Evolutionary conservation across 2,113 vertebrate species (phyloP), one percentile per base, ranked within the genome.

Genomic region (Bostrychus sinensis): DNA sequence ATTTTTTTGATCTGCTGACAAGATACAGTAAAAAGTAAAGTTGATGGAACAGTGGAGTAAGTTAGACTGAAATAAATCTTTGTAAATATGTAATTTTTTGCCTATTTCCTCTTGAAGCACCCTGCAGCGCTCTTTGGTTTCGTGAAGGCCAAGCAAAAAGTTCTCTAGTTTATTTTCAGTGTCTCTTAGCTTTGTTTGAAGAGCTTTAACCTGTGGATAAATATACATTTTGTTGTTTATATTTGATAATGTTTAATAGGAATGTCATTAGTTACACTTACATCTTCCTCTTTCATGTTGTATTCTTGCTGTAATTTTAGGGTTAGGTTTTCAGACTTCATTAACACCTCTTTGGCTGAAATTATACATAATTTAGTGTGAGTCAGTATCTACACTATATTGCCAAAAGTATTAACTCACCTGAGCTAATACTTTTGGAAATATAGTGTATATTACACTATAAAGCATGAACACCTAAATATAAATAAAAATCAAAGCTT

Each of bases 321-420:
- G n/a, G 56, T 92, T 88, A 94, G 81, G 26, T 91, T 88, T 45
- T 94, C 91, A 73, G 85, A 78, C 75, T 94, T 92, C 87, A 95
- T 89, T 62, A 89, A 65, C 72, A 72, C 91, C 80, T 95, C 93
- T 84, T 94, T 96, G 69, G 95, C 96, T 99, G 89, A 60, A 51
- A 72, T 87, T 75, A 34, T 7, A 45, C 46, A 46, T 9, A 65
- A 14, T 37, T 10, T 32, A 19, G 11, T 14, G 9, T 26, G 22
- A 5, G 11, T 48, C 12, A 48, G 13, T 13, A 13, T 25, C 22
- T 2, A 48, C 13, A 23, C 41, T 20, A 7, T 3, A 48, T 3
- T 11, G n/a, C n/a, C n/a, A n/a, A n/a, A n/a, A n/a, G n/a, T n/a
- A n/a, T n/a, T n/a, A n/a, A n/a, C n/a, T n/a, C n/a, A n/a, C n/a